Conservation (phyloP, 2,113 vertebrate species). For the Lates calcarifer region DNA sequence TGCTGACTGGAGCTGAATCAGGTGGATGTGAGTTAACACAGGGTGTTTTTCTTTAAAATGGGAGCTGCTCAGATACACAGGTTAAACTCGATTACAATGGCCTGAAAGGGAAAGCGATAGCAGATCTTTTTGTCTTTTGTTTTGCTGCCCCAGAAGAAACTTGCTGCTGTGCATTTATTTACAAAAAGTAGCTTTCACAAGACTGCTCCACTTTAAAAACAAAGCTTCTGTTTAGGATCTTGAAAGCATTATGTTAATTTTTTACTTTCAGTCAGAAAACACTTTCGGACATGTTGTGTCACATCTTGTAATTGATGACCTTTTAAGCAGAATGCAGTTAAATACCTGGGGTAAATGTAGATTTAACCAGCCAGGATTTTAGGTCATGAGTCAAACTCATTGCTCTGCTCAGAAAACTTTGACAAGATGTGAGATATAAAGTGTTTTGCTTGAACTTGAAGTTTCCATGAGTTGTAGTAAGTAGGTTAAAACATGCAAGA, state of each 20-base stretch:
- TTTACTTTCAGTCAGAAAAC: no score
- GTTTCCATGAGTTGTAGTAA: not conserved
- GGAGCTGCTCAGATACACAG: conserved; percentile 6
- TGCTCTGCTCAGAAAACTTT: not conserved
- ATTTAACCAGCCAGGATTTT: not conserved
- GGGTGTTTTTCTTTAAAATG: conserved; percentile 20
- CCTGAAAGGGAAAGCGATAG: conserved; percentile 21
- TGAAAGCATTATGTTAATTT: not conserved
- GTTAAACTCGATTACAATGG: not conserved
- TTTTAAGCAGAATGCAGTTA: not conserved
- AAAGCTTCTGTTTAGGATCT: not conserved
- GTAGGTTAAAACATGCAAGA: not conserved
- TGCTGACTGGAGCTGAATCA: conserved; percentile 38
- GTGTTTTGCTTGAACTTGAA: not conserved
- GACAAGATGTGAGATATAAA: not conserved
- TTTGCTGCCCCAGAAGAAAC: not conserved
- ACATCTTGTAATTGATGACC: not conserved
- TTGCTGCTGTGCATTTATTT: not conserved
- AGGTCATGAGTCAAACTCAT: not conserved
- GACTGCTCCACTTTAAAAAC: not conserved
- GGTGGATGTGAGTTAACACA: conserved; percentile 12
- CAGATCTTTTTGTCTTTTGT: not conserved
- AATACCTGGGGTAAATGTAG: not conserved
- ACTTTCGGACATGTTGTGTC: not conserved
- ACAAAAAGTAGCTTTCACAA: not conserved